Base-by-base conservation (phyloP, 2,113 vertebrate species). In the Hydrochoerus hydrochaeris region DNA sequence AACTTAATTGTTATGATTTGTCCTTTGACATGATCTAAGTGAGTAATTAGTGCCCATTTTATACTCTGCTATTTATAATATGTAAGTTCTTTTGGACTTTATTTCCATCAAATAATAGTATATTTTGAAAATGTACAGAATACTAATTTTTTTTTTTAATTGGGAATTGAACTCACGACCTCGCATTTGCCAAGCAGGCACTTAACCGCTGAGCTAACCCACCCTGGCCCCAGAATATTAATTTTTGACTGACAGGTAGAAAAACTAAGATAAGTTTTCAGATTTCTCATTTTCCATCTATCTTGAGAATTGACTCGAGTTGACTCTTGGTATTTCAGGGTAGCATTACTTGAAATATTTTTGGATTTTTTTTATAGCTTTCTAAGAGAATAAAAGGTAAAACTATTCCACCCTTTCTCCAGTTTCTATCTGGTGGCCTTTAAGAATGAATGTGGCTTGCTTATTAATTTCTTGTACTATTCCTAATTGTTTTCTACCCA, bases 361-460 rank as follows among this genome's bases (percentile, higher is more conserved):
- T 93, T 62, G 77, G n/a, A n/a, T 16, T 52, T 88, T 95, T 86
- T 65, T 49, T 10, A 75, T 67, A 81, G 60, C 49, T 60, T 84
- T 87, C 41, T 93, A 82, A 97, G 84, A 14, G 95, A 78, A 49
- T 85, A 65, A 96, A 96, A 44, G 73, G 58, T 67, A 62, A 49
- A 88, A 69, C 35, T 20, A 62, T 78, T 58, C 63, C 17, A 54
- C 14, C 46, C 7, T 4, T n/a, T 20, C 49, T 10, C n/a, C 5
- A 49, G 7, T 82, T 85, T 88, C 9, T 77, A 44, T 81, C 49
- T 54, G 44, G 57, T 80, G 7, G 26, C 38, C 38, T 88, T 88
- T 12, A 69, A 44, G 85, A 87, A 90, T 88, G 26, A 88, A n/a
- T 60, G 1, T 90, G 63, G 41, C 86, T 92, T 95, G 57, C 54